Conservation (phyloP, 1,140 invertebrate genomes). For the Diachasma alloeum region DNA sequence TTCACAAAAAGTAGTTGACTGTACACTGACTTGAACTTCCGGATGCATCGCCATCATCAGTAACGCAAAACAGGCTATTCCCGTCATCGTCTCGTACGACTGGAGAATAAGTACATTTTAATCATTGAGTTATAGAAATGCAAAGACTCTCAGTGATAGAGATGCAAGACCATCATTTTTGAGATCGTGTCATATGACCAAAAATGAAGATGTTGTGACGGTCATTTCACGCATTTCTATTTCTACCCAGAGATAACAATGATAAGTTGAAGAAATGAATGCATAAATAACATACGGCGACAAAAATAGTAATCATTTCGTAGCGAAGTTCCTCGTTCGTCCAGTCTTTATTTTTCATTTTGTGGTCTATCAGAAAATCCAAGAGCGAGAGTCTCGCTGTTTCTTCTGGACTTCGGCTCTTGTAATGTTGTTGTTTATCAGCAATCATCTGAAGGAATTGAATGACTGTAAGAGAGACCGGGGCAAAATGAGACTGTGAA, state of each 20-base stretch:
- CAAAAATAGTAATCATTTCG: neutral
- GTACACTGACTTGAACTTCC: neutral
- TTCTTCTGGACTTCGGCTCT: neutral
- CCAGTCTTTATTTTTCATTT: neutral
- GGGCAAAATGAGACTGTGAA: no score
- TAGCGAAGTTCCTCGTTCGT: neutral
- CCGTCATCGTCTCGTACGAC: neutral
- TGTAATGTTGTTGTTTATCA: neutral
- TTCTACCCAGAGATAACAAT: no score
- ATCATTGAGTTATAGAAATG: no score
- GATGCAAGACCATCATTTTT: no score
- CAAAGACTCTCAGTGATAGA: no score
- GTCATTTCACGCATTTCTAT: no score
- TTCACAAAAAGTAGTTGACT: neutral
- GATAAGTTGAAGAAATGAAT: no score
- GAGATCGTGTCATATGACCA: no score
- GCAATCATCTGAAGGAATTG: neutral
- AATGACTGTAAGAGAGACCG: no score
- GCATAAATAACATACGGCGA: neutral
- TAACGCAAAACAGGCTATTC: neutral
- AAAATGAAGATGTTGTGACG: no score
- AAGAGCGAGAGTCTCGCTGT: no score
- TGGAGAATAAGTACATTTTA: no score
- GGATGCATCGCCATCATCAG: constrained; percentile 10
- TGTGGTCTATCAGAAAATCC: neutral